Evolutionary conservation across 2,113 vertebrate genomes (phyloP).

Genomic region (Puntigrus tetrazona): DNA sequence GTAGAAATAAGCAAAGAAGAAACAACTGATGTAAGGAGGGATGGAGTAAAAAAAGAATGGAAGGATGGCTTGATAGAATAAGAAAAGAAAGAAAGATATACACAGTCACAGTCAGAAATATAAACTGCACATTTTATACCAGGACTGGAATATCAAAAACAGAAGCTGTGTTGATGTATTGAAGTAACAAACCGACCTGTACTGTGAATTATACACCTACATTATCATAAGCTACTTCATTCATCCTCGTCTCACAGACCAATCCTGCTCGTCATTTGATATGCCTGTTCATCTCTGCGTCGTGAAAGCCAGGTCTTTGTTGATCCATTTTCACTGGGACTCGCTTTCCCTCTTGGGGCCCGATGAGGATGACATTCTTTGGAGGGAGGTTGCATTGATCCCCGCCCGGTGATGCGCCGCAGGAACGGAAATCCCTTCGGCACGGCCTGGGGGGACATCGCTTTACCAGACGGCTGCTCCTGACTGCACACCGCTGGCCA

Average conservation of each 20-base stretch:
- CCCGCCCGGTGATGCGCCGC: not conserved
- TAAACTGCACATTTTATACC: not conserved
- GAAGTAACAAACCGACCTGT: not conserved
- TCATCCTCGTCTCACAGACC: slow-evolving; percentile 29
- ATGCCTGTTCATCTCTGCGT: slow-evolving; percentile 14
- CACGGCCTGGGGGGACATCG: slow-evolving; percentile 35
- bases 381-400: slow-evolving; percentile 34
- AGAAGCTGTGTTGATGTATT: not conserved
- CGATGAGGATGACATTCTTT: slow-evolving; percentile 38
- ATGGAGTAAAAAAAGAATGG: not conserved
- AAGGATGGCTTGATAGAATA: not conserved
- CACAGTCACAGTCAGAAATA: not conserved
- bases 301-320: slow-evolving; percentile 36
- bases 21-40: not conserved
- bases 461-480: slow-evolving; percentile 45
- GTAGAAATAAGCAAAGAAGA: not conserved
- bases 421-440: slow-evolving; percentile 44
- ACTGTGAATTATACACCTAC: slow-evolving; percentile 19
- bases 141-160: not conserved
- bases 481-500: slow-evolving; percentile 37
- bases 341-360: slow-evolving; percentile 28
- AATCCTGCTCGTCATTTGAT: slow-evolving; percentile 17
- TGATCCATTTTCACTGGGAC: slow-evolving; percentile 33
- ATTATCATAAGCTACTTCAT: slow-evolving; percentile 32
- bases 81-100: not conserved